Evolutionary conservation across 1,140 invertebrate genomes (phyloP).

Genomic region (Lethocerus indicus): DNA sequence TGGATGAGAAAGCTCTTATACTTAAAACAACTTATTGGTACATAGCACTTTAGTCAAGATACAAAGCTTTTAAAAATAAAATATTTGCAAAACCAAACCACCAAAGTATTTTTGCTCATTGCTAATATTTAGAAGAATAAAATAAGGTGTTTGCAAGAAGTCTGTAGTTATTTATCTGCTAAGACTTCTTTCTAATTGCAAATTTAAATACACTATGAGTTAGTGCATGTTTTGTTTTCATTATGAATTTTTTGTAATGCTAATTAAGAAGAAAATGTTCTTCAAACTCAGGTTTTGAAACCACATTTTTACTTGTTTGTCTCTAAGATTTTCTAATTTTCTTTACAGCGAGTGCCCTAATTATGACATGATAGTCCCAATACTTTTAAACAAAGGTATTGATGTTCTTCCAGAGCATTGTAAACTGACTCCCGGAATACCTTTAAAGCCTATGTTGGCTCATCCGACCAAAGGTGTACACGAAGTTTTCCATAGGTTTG

Average conservation of each 20-base stretch:
- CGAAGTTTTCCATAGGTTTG: conserved; percentile 85
- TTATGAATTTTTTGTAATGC: background rate
- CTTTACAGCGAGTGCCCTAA: conserved; percentile 81
- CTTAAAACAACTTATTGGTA: conserved; percentile 90
- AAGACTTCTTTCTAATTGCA: background rate
- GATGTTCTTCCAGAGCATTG: conserved; percentile 62
- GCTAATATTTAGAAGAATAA: too few relatives aligned
- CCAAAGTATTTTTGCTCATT: too few relatives aligned
- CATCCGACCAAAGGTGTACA: conserved; percentile 88
- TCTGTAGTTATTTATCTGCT: background rate
- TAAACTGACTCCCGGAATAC: conserved; percentile 80
- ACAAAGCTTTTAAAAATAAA: too few relatives aligned
- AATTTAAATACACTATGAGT: background rate
- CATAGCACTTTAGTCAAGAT: too few relatives aligned
- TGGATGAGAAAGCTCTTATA: conserved; percentile 58
- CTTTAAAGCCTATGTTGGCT: conserved; percentile 96
- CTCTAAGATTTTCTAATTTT: too few relatives aligned
- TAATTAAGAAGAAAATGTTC: background rate
- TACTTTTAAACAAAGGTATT: conserved; percentile 66
- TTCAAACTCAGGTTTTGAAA: background rate
- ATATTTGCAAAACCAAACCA: too few relatives aligned
- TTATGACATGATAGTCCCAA: conserved; percentile 74
- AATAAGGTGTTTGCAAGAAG: too few relatives aligned
- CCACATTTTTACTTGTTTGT: conserved; percentile 11
- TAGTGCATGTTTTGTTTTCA: background rate